A percentile compares a stretch with the other conserved stretches of the same genome.
phyloP scores from a whole-genome alignment of 2,888 invertebrate species.

The Lutraria lutraria region DNA sequence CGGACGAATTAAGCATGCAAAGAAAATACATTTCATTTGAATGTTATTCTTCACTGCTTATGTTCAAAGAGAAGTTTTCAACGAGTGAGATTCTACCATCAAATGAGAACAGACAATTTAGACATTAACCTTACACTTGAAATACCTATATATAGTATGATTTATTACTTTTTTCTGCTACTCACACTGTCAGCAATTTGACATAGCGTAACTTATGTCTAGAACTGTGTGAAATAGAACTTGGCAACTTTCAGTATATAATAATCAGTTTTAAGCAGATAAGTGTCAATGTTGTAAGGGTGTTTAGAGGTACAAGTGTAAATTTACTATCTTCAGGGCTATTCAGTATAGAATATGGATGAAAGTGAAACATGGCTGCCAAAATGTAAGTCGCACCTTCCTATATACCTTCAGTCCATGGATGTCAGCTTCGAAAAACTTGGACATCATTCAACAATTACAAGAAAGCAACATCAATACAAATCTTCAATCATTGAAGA shows the following conservation, averaged over 20 bases:
- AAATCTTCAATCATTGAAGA: no score
- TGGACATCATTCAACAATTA: slow-evolving; percentile 7
- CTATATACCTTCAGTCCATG: neutral
- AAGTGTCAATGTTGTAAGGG: slow-evolving; percentile 9
- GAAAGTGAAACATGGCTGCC: slow-evolving; percentile 20
- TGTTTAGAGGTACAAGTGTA: neutral
- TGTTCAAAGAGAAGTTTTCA: slow-evolving; percentile 20
- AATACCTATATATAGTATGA: slow-evolving; percentile 29
- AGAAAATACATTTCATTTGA: neutral
- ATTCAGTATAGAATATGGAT: neutral
- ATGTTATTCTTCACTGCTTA: neutral
- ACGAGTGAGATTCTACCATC: slow-evolving; percentile 22
- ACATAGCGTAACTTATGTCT: slow-evolving; percentile 29
- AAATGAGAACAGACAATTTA: slow-evolving; percentile 14
- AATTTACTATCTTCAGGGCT: slow-evolving; percentile 18
- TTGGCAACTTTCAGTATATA: slow-evolving; percentile 32
- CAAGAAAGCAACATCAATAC: neutral
- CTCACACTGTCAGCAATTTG: slow-evolving; percentile 11
- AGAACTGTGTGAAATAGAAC: slow-evolving; percentile 33
- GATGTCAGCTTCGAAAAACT: neutral
- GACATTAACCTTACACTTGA: slow-evolving; percentile 26
- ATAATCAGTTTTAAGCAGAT: slow-evolving; percentile 23
- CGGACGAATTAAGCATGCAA: neutral
- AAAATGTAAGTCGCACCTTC: slow-evolving; percentile 19
- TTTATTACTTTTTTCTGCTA: slow-evolving; percentile 31